phyloP scores from a whole-genome alignment of 1,140 invertebrate genomes.

The Vollenhovia emeryi region DNA sequence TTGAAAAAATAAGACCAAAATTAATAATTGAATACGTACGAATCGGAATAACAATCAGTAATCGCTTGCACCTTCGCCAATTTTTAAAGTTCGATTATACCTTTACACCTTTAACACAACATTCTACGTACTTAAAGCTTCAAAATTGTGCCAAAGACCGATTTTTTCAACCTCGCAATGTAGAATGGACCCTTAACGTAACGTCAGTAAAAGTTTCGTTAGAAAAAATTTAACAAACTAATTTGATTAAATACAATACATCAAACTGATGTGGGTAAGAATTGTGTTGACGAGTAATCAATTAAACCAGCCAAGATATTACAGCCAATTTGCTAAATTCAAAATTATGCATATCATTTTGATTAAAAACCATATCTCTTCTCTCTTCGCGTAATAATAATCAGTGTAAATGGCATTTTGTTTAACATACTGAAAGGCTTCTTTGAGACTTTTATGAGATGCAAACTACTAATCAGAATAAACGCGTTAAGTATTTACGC shows the following conservation, averaged over 20 bases:
- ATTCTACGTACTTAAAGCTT: too few relatives aligned
- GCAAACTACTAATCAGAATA: slow-evolving; percentile 9
- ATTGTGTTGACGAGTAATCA: neutral
- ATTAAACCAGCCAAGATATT: neutral
- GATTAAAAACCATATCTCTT: slow-evolving; percentile 1
- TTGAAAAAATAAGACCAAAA: too few relatives aligned
- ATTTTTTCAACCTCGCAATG: too few relatives aligned
- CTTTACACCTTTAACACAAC: too few relatives aligned
- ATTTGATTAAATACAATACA: neutral
- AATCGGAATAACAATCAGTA: too few relatives aligned
- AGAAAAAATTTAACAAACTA: neutral
- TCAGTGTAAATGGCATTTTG: neutral
- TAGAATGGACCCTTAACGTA: too few relatives aligned
- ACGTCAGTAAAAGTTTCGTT: neutral
- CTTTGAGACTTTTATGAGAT: neutral
- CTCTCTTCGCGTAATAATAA: neutral
- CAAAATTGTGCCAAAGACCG: too few relatives aligned
- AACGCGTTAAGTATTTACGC: slow-evolving; percentile 24
- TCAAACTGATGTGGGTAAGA: neutral
- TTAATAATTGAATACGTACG: too few relatives aligned
- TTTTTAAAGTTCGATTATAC: too few relatives aligned
- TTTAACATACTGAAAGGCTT: slow-evolving; percentile 10
- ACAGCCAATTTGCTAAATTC: neutral
- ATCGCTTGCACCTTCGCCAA: too few relatives aligned
- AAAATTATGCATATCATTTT: slow-evolving; percentile 6